phyloP scores from a whole-genome alignment of 2,113 vertebrate genomes.

The Acinonyx jubatus region DNA sequence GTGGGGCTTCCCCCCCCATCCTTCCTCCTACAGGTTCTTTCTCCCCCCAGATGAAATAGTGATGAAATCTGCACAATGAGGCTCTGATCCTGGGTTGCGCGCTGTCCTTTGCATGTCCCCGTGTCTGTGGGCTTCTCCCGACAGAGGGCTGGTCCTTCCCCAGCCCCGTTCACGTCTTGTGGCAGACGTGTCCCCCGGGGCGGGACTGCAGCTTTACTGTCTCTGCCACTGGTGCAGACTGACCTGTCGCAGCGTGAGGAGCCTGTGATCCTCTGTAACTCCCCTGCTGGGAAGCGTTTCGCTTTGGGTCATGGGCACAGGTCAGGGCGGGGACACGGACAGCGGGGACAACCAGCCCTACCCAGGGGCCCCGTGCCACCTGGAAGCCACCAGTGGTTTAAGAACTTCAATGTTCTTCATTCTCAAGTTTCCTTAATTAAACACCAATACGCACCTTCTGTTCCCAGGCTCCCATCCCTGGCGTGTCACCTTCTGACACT shows the following conservation, averaged over 20 bases:
- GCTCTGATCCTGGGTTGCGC: accelerated
- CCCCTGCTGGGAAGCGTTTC: background rate
- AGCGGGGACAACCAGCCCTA: background rate
- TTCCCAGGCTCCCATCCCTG: background rate
- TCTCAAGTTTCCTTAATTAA: conserved; percentile 18
- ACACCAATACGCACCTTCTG: background rate
- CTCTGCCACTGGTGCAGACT: background rate
- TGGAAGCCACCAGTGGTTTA: background rate
- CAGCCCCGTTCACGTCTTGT: too few relatives aligned
- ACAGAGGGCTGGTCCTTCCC: background rate
- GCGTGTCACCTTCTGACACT: background rate
- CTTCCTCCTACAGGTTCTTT: background rate
- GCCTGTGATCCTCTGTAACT: background rate
- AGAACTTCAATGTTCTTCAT: background rate
- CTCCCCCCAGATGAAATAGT: background rate
- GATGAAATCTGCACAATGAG: background rate
- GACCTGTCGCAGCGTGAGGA: background rate
- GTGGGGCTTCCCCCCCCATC: background rate
- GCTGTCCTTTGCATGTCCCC: accelerated
- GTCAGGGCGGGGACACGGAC: background rate
- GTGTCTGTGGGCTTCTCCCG: accelerated
- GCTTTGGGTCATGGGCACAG: background rate
- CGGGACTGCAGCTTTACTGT: background rate
- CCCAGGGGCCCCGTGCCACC: background rate
- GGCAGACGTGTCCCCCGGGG: accelerated